These are phyloP conservation scores for Columba janthina DNA, from an alignment of 2,113 vertebrate genomes.

Conservation along the genomic window DNA sequence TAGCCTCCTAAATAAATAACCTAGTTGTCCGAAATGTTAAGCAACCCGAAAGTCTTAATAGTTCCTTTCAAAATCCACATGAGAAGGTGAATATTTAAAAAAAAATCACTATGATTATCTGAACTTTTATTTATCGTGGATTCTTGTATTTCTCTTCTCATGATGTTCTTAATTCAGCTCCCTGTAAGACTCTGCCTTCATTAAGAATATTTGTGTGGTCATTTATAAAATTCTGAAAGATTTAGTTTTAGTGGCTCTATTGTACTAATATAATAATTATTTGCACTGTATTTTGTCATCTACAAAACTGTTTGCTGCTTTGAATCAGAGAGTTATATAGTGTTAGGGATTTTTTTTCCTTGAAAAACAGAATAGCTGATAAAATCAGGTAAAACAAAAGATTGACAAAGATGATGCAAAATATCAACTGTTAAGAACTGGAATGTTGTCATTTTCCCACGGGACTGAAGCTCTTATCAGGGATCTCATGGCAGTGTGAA, in stretches of 20 bases:
- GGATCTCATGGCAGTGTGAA: background rate
- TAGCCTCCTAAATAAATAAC: background rate
- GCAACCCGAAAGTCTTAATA: background rate
- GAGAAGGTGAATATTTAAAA: accelerated
- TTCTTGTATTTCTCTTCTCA: background rate
- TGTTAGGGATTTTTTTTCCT: background rate
- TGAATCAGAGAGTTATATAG: background rate
- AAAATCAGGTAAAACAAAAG: background rate
- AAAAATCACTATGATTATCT: background rate
- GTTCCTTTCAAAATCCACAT: background rate
- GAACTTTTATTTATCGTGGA: background rate
- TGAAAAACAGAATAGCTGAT: background rate
- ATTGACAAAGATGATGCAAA: background rate
- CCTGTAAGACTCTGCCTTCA: background rate
- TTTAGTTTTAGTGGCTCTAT: background rate
- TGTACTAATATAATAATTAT: background rate
- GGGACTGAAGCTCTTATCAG: background rate
- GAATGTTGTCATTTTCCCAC: background rate
- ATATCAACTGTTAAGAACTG: background rate
- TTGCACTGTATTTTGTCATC: background rate
- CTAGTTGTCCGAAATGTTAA: background rate
- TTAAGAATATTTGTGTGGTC: background rate
- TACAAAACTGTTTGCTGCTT: background rate
- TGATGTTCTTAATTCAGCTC: background rate
- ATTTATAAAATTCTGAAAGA: background rate